Conservation (phyloP, 1,140 invertebrate species). For the Euwallacea fornicatus region DNA sequence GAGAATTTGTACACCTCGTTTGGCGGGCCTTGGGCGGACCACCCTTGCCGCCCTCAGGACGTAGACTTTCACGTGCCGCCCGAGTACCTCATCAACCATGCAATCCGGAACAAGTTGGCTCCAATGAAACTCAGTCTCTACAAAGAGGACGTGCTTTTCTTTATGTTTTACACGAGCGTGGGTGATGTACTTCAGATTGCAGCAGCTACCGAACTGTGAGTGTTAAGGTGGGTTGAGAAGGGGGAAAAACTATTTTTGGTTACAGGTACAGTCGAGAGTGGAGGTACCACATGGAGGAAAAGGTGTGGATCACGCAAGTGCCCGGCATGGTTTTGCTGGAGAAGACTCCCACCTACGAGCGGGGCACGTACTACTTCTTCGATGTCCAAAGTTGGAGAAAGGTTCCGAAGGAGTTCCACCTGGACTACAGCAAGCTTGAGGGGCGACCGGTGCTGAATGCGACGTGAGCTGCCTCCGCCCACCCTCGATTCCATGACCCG, state of each 20-base stretch:
- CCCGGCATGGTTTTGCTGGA: slow-evolving; percentile 89
- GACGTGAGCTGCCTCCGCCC: slow-evolving; percentile 28
- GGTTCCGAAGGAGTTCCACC: slow-evolving; percentile 89
- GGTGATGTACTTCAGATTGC: slow-evolving; percentile 96
- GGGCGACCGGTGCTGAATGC: slow-evolving; percentile 67
- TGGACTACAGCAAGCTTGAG: slow-evolving; percentile 97
- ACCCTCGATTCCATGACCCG: slow-evolving; percentile 42
- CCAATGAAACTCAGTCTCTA: slow-evolving; percentile 94
- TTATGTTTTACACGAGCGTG: slow-evolving; percentile 98
- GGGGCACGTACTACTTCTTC: slow-evolving; percentile 98
- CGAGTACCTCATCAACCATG: slow-evolving; percentile 95
- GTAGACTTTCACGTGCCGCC: slow-evolving; percentile 98
- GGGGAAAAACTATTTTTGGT: background rate
- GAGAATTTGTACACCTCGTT: slow-evolving; percentile 97
- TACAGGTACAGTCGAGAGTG: slow-evolving; percentile 93
- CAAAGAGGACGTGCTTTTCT: slow-evolving; percentile 98
- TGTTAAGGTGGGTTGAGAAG: slow-evolving; percentile 43
- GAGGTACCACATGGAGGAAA: slow-evolving; percentile 98
- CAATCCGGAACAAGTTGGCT: slow-evolving; percentile 90
- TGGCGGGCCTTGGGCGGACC: slow-evolving; percentile 97
- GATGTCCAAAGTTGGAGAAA: slow-evolving; percentile 96
- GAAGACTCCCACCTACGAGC: slow-evolving; percentile 93
- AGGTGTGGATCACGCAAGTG: slow-evolving; percentile 98
- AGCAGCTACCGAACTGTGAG: slow-evolving; percentile 95
- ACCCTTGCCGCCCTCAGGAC: slow-evolving; percentile 96